phyloP scores from a whole-genome alignment of 2,888 invertebrate genomes.

The Lymantria dispar region DNA sequence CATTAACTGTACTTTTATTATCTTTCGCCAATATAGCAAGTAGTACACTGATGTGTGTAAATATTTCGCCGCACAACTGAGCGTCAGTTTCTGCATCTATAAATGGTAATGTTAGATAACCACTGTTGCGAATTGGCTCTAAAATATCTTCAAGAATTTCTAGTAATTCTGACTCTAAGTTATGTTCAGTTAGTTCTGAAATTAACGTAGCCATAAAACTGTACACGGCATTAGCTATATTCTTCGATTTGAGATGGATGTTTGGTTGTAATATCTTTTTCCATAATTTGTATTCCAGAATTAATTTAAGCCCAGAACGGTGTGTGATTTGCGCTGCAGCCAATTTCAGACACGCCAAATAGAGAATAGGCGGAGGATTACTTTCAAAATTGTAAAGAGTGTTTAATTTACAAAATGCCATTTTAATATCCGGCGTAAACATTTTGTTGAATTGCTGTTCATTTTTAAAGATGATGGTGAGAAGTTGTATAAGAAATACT shows the following conservation, averaged over 20 bases:
- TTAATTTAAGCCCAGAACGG: constrained; percentile 34
- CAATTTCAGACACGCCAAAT: constrained; percentile 31
- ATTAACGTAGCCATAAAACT: constrained; percentile 36
- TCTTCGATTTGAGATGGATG: constrained; percentile 18
- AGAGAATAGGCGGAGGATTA: constrained; percentile 18
- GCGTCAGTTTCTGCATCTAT: constrained; percentile 31
- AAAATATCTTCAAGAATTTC: constrained; percentile 34
- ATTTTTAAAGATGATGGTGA: constrained; percentile 37
- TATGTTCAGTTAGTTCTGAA: constrained; percentile 36
- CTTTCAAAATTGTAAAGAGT: constrained; percentile 20
- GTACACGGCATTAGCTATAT: constrained; percentile 26
- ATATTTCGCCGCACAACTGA: constrained; percentile 26
- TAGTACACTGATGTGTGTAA: constrained; percentile 23
- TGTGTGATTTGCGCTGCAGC: constrained; percentile 32
- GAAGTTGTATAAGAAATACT: constrained; percentile 37
- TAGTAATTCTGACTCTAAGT: constrained; percentile 34
- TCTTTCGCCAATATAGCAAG: constrained; percentile 28
- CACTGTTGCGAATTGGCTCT: constrained; percentile 29
- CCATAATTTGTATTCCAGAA: constrained; percentile 34
- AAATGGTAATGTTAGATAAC: constrained; percentile 19
- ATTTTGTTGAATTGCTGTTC: constrained; percentile 46
- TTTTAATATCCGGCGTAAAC: constrained; percentile 28
- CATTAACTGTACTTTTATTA: constrained; percentile 22
- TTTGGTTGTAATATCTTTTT: constrained; percentile 20
- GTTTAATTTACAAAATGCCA: constrained; percentile 18